Evolutionary conservation across 2,888 invertebrate species (phyloP), one percentile per base, ranked within the genome.

Genomic region (Cosmia trapezina): DNA sequence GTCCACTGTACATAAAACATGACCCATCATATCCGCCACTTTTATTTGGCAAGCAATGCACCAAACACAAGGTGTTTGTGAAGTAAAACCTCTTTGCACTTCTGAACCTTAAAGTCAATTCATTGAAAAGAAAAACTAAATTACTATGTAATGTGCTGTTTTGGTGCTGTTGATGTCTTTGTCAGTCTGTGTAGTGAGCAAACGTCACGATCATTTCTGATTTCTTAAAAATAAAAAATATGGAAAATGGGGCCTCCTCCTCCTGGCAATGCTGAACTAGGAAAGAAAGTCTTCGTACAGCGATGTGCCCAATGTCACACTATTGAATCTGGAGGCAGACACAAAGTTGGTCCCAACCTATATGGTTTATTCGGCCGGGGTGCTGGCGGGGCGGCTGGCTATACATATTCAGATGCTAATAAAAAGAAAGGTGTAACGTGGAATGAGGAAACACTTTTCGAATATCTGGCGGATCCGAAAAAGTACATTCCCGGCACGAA

Each of bases 401-500:
- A 0, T 45, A 6, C 67, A 2, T 80, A 78, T 57, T 80, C 80
- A 67, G 80, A 83, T 0, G 83, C 73, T 37, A 83, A 83, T 67
- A 80, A 61, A 47, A 37, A 4, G 1, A 80, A 80, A 98, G 98
- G 98, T 86, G 99, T 99, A 91, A 98, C 98, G 85, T 99, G 99
- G 99, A 97, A 96, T 89, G 98, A 98, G 76, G 99, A 99, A 78
- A 99, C 99, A 0, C 96, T 99, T 22, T 99, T 98, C 91, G 98
- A 98, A 89, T 99, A 99, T 96, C 97, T 99, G 89, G 98, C 99
- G 93, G 99, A 99, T 93, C 99, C 99, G 79, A 99, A 99, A 97
- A 99, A 99, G 95, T 99, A 98, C 96, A 99, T 99, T 96, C 99
- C 99, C 72, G 99, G 99, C 86, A 99, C 99, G 82, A 99, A 99